Evolutionary conservation across 1,140 invertebrate species (phyloP), one percentile per base, ranked within the genome.

Genomic region (Bombyx mandarina): DNA sequence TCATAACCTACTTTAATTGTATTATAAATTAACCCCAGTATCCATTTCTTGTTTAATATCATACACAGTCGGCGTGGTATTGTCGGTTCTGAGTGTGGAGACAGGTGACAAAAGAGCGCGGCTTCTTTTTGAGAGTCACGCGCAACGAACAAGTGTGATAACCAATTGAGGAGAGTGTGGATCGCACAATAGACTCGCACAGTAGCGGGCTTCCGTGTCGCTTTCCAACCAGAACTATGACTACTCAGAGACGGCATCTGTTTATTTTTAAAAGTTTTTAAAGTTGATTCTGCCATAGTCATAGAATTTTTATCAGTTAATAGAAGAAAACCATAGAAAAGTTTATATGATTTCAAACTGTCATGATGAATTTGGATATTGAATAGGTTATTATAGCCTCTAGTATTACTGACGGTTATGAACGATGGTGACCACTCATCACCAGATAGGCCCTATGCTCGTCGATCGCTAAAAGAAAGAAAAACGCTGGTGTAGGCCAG

Each of bases 171-270:
- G 70, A 73, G 77, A 68, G 70, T 66, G 69, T 66, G 44, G 35
- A n/a, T 42, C 3, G 45, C 56, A 83, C 77, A 82, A 82, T 78
- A 60, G 69, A 74, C 58, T 67, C 72, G 63, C 69, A 86, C 83
- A 77, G 83, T 84, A 86, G 83, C 81, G 60, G 77, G 77, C 81
- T 83, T 83, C 81, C 76, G 83, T 75, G 72, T 73, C 63, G 57
- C 63, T 42, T 10, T 18, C 35, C 50, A 51, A 46, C 58, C 55
- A 75, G 65, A 57, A 57, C 60, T 78, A 71, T 55, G 63, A 71
- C 72, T 59, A 52, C 44, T 43, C 48, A 53, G 43, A 60, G 60
- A 64, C 26, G 26, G 26, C 26, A 35, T 35, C 0, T 35, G 26
- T 5, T 35, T 35, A 35, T 35, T 35, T 35, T 35, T 35, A 1